Conservation (phyloP, 2,888 invertebrate species). For the Orthosia cruda region DNA sequence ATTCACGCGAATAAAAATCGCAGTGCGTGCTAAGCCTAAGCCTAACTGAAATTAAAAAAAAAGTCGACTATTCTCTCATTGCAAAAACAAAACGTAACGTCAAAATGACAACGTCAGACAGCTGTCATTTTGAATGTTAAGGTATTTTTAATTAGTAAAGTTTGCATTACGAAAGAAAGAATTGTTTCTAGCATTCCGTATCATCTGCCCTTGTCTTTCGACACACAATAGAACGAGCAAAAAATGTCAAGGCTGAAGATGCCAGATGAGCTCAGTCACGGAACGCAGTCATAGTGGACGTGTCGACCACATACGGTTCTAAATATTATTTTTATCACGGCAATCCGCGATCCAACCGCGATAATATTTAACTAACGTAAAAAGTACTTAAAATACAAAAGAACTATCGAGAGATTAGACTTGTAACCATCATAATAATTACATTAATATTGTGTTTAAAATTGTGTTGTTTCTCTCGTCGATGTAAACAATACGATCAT, state of each 20-base stretch:
- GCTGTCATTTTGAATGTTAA: slow-evolving; percentile 42
- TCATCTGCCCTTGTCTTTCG: slow-evolving; percentile 49
- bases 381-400: slow-evolving; percentile 14
- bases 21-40: no score
- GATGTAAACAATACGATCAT: slow-evolving; percentile 76
- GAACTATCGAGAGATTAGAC: slow-evolving; percentile 4
- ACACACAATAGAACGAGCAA: slow-evolving; percentile 27
- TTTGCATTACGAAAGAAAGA: slow-evolving; percentile 33
- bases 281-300: slow-evolving; percentile 57
- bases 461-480: slow-evolving; percentile 24
- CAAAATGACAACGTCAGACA: slow-evolving; percentile 41
- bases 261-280: slow-evolving; percentile 32
- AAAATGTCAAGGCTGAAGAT: slow-evolving; percentile 59
- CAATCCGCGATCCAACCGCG: slow-evolving; percentile 20
- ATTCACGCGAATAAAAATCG: no score
- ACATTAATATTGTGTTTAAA: slow-evolving; percentile 36
- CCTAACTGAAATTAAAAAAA: no score
- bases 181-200: slow-evolving; percentile 49
- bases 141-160: no score
- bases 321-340: slow-evolving; percentile 57
- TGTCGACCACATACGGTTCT: slow-evolving; percentile 53
- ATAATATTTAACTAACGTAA: slow-evolving; percentile 8
- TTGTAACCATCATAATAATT: slow-evolving; percentile 17
- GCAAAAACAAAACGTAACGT: slow-evolving; percentile 56
- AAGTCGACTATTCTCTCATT: no score